phyloP scores from a whole-genome alignment of 2,888 invertebrate genomes.

The Liodrosophila aerea region DNA sequence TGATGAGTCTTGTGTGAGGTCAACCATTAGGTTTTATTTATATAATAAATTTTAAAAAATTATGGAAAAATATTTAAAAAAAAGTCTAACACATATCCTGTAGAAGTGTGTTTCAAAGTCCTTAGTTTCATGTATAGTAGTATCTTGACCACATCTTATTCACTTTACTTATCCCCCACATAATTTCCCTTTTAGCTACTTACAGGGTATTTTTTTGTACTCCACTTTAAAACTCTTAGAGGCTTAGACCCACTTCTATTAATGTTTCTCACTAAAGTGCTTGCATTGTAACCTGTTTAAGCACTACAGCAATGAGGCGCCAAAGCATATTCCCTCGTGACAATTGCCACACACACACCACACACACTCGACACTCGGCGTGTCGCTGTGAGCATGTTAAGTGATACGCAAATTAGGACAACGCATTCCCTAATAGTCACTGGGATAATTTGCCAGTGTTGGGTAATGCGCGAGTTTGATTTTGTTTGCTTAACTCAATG shows the following conservation, averaged over 20 bases:
- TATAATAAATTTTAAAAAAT: no score
- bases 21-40: no score
- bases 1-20: no score
- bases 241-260: not conserved
- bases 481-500: constrained; percentile 63
- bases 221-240: not conserved
- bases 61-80: no score
- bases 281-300: constrained; percentile 16
- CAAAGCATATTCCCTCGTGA: constrained; percentile 12
- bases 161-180: no score
- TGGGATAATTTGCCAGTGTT: constrained; percentile 32
- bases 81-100: no score
- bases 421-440: constrained; percentile 6
- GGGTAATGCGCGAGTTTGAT: constrained; percentile 38
- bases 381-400: constrained; percentile 23
- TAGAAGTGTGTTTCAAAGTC: no score
- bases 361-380: not conserved
- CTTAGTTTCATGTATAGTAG: no score
- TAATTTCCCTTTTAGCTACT: no score
- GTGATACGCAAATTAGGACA: constrained; percentile 41
- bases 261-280: constrained; percentile 8
- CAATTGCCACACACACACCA: constrained; percentile 6
- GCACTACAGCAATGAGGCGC: constrained; percentile 12
- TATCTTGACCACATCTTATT: no score
- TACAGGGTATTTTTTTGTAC: not conserved